These are phyloP conservation scores for Cebuella pygmaea DNA, from an alignment of 2,797 vertebrate species.

Conservation along the genomic window DNA sequence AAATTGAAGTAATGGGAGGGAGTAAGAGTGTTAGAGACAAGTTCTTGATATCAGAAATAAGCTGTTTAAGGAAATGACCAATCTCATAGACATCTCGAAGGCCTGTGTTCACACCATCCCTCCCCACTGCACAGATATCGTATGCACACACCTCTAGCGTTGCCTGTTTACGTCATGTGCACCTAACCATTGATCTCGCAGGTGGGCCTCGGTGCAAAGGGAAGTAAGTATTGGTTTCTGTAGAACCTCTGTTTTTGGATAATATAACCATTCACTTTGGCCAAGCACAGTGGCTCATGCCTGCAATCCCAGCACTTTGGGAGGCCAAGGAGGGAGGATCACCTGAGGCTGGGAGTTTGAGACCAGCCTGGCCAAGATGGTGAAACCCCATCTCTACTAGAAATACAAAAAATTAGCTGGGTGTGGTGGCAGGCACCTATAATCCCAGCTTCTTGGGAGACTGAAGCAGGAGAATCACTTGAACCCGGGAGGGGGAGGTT, in stretches of 20 bases:
- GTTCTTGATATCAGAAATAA: background rate
- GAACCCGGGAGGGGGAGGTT: too few relatives aligned
- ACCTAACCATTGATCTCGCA: background rate
- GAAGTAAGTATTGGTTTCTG: background rate
- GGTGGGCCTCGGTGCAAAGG: background rate
- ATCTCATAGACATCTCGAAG: background rate
- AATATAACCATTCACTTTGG: background rate
- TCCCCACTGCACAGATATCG: fast-evolving
- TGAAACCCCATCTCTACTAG: background rate
- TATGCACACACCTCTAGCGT: background rate
- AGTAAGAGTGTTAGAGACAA: background rate
- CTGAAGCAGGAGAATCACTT: too few relatives aligned
- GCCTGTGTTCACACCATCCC: background rate
- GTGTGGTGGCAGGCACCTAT: too few relatives aligned
- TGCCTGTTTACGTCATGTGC: too few relatives aligned
- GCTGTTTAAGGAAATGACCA: background rate
- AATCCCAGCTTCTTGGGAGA: too few relatives aligned
- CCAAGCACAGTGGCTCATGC: background rate
- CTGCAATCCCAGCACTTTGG: background rate
- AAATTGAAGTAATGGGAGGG: background rate
- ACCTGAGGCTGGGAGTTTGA: too few relatives aligned
- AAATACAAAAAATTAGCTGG: too few relatives aligned
- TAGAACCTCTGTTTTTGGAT: background rate
- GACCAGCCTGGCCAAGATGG: background rate
- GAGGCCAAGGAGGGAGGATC: too few relatives aligned